Base-by-base conservation (phyloP, 64 coral and sea anemone species). In the Acropora yongei region DNA sequence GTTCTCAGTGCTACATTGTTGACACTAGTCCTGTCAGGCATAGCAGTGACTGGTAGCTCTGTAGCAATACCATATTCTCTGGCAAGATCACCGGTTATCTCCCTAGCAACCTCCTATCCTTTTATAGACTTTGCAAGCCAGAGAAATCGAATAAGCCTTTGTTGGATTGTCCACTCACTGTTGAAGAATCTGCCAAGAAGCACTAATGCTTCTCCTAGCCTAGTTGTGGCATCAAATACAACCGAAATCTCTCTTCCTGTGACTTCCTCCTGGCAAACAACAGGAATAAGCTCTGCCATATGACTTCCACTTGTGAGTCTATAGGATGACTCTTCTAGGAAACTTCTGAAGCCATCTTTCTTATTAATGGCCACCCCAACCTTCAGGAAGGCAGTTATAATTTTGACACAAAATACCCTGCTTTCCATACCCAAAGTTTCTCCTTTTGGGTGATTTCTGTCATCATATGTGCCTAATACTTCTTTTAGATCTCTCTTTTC, bases 181-280 rank as follows among this genome's bases (percentile, higher is more conserved):
- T 80, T 45, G 69, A 81, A 48, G 77, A 80, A 90, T 90, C 88
- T 72, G 44, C 80, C 78, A 90, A 80, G 49, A 80, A 90, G 44
- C 49, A 53, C 88, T 55, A 90, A 71, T 72, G 76, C 88, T 79
- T 90, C 88, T 73, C 88, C 78, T 72, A 81, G 78, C 60, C 81
- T 66, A 46, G 81, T 84, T 44, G 57, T 84, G 67, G 60, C 79
- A 83, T 77, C 75, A 77, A 77, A 77, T 14, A 77, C 44, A 48
- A 77, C 18, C 14, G 75, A 77, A 77, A 77, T 77, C 44, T 48
- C 75, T 77, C 75, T 48, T 77, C 75, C 72, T 10, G 72, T 75
- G 40, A 44, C 40, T 77, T 77, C 44, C 68, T 71, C 68, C 75
- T 77, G 10, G 43, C 12, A 2, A 48, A 77, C 43, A 77, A 77